These are phyloP conservation scores for Eidolon helvum DNA, from an alignment of 2,113 vertebrate species.

Conservation along the genomic window DNA sequence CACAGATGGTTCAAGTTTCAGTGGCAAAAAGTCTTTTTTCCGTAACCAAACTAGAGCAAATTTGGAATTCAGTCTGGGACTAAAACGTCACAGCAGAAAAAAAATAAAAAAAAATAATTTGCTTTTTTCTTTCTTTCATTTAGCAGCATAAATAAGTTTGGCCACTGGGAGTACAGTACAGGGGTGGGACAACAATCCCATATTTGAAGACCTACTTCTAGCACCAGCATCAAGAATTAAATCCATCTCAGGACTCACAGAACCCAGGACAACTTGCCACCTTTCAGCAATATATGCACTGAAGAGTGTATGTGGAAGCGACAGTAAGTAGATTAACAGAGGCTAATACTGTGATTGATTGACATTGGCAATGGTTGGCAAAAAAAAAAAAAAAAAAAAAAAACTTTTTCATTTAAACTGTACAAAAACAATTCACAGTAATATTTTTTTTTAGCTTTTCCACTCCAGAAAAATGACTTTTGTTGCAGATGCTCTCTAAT, in stretches of 20 bases:
- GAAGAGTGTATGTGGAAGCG: constrained; percentile 88
- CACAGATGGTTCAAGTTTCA: constrained; percentile 99
- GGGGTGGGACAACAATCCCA: constrained; percentile 90
- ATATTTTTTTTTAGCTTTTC: constrained; percentile 88
- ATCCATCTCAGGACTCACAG: constrained; percentile 89
- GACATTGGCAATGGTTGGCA: constrained; percentile 93
- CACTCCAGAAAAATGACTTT: constrained; percentile 86
- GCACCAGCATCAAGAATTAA: constrained; percentile 91
- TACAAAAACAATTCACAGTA: constrained; percentile 97
- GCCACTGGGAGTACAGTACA: constrained; percentile 98
- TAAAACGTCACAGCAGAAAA: constrained; percentile 99
- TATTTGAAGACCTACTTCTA: constrained; percentile 90
- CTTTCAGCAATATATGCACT: constrained; percentile 86
- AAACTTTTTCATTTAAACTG: constrained; percentile 85
- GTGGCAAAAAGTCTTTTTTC: constrained; percentile 94
- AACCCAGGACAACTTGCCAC: constrained; percentile 91
- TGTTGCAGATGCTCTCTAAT: constrained; percentile 86
- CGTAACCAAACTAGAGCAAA: constrained; percentile 96
- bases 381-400: constrained; percentile 79
- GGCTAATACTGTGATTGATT: constrained; percentile 99
- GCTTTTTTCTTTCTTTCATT: constrained; percentile 91
- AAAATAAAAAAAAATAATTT: constrained; percentile 90
- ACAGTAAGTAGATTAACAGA: constrained; percentile 90
- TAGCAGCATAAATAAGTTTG: constrained; percentile 99
- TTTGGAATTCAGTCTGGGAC: constrained; percentile 99